Evolutionary conservation across 2,113 vertebrate genomes (phyloP).

Genomic region (Miniopterus natalensis): DNA sequence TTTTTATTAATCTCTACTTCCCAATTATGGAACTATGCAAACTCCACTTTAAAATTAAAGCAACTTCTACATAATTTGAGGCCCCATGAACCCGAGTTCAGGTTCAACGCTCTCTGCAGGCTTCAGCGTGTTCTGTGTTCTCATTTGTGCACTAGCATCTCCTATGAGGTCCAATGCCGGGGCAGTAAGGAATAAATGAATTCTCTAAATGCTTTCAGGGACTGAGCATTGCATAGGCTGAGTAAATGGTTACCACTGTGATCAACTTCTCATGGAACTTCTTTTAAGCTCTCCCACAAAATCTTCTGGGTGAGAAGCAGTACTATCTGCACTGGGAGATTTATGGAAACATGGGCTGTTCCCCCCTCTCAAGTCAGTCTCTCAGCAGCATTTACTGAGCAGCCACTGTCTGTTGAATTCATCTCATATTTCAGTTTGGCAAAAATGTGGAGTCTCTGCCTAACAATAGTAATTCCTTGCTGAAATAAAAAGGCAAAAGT

Average conservation of each 20-base stretch:
- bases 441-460: conserved; percentile 34
- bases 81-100: background rate
- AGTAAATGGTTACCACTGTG: conserved; percentile 62
- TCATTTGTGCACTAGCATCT: conserved; percentile 58
- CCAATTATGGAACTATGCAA: background rate
- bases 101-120: conserved; percentile 6
- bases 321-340: conserved; percentile 68
- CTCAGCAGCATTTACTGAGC: background rate
- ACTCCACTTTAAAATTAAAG: conserved; percentile 60
- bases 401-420: background rate
- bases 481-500: conserved; percentile 67
- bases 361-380: background rate
- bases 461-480: conserved; percentile 42
- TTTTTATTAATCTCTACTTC: background rate
- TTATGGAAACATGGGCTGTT: background rate
- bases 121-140: conserved; percentile 22
- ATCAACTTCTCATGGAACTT: conserved; percentile 81
- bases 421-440: conserved; percentile 66
- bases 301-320: background rate
- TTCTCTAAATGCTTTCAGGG: conserved; percentile 55
- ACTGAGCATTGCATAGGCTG: background rate
- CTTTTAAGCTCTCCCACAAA: conserved; percentile 66
- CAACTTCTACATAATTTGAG: conserved; percentile 52
- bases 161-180: background rate
- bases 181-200: conserved; percentile 37